Evolutionary conservation across 2,797 vertebrate species (phyloP).

Genomic region (Tapirus indicus): DNA sequence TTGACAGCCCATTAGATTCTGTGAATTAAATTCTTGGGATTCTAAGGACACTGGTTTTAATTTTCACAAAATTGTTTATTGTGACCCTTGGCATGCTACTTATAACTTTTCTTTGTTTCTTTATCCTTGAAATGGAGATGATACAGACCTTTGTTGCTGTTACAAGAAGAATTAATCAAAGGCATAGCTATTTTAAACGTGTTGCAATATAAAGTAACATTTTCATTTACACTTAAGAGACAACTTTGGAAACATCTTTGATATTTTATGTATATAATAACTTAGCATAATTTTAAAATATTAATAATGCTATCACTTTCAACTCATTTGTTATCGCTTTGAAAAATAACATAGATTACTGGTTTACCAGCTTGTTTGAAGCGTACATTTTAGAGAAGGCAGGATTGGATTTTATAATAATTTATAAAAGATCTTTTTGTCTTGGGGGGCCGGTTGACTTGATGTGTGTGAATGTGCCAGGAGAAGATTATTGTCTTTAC

Average conservation of each 20-base stretch:
- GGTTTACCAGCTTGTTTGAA: slow-evolving; percentile 16
- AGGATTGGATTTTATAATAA: slow-evolving; percentile 18
- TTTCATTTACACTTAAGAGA: slow-evolving; percentile 60
- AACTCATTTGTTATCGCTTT: slow-evolving; percentile 2
- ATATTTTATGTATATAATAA: slow-evolving; percentile 5
- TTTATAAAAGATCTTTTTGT: slow-evolving; percentile 19
- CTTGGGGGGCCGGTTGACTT: neutral
- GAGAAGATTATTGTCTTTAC: slow-evolving; percentile 23
- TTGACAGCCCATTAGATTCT: neutral
- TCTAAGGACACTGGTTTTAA: slow-evolving; percentile 17
- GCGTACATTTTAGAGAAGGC: neutral
- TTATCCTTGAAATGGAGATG: slow-evolving; percentile 33
- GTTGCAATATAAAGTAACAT: neutral
- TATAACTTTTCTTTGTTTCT: slow-evolving; percentile 1
- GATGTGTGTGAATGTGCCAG: neutral
- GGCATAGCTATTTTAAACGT: neutral
- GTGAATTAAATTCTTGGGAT: slow-evolving; percentile 32
- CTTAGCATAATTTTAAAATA: neutral
- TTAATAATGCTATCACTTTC: slow-evolving; percentile 35
- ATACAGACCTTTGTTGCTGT: neutral
- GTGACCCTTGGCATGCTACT: neutral
- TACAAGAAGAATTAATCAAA: slow-evolving; percentile 22
- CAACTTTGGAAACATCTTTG: slow-evolving; percentile 55
- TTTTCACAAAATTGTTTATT: slow-evolving; percentile 1
- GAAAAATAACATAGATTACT: slow-evolving; percentile 45